A percentile compares a stretch with the other conserved stretches of the same genome.
Conservation (phyloP, 1,140 invertebrate genomes). For the Mactra quadrangularis region DNA sequence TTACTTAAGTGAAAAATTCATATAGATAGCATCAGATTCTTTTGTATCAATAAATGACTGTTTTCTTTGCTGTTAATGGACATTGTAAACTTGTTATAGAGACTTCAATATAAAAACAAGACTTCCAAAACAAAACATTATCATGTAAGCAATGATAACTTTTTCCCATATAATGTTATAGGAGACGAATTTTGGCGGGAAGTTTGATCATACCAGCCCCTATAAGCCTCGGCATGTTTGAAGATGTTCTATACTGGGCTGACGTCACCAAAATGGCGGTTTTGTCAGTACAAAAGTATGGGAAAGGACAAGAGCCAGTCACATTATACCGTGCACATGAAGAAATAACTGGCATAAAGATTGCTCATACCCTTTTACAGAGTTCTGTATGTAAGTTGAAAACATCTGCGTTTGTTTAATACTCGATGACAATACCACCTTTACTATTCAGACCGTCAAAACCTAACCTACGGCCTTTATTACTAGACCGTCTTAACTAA, state of each 20-base stretch:
- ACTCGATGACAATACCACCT: too few species aligned
- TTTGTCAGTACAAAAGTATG: conserved; percentile 95
- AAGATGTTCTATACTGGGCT: conserved; percentile 97
- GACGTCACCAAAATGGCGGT: conserved; percentile 98
- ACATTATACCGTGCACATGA: neutral
- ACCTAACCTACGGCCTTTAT: neutral
- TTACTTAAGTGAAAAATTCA: too few species aligned
- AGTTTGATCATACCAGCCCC: conserved; percentile 93
- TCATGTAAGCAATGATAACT: too few species aligned
- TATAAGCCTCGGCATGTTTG: conserved; percentile 93
- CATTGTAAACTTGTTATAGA: too few species aligned
- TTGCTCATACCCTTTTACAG: conserved; percentile 22
- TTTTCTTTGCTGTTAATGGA: too few species aligned
- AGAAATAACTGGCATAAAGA: conserved; percentile 33
- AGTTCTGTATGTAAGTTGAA: conserved; percentile 3
- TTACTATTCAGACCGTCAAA: neutral
- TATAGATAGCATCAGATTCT: too few species aligned
- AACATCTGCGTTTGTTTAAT: neutral
- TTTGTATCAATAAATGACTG: too few species aligned
- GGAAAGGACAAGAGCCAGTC: conserved; percentile 82
- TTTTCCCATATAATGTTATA: too few species aligned
- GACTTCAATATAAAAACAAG: too few species aligned
- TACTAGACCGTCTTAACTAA: neutral
- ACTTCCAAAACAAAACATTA: too few species aligned
- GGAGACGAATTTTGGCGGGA: conserved; percentile 83